Percentiles rank a stretch among this genome's conserved stretches.
Conservation (phyloP, 53 echinoderm and acorn worm species). For the Apostichopus leukothele region DNA sequence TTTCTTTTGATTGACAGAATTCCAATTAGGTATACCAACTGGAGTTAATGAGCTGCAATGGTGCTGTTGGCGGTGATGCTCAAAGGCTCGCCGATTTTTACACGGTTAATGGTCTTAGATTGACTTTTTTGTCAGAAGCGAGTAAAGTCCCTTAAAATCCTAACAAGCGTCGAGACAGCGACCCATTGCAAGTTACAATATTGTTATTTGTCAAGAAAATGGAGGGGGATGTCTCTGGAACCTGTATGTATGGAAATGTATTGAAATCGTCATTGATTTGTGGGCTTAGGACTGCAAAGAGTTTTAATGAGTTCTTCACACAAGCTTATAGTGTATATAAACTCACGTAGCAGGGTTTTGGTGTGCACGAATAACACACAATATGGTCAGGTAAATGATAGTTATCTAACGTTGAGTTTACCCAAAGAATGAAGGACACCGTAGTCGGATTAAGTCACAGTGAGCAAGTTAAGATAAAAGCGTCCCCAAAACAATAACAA, state of each 20-base stretch:
- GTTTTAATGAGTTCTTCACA: not conserved
- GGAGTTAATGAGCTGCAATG: conserved; percentile 43
- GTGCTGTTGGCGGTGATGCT: conserved; percentile 32
- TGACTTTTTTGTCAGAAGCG: not conserved
- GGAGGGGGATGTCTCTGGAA: not conserved
- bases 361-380: too few species aligned
- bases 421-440: too few species aligned
- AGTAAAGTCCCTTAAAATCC: conserved; percentile 4
- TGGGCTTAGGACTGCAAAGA: not conserved
- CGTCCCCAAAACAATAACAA: too few species aligned
- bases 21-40: conserved; percentile 45
- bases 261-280: not conserved
- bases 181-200: conserved; percentile 17
- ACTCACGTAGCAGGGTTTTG: too few species aligned
- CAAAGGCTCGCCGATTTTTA: conserved; percentile 37
- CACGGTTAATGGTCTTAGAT: conserved; percentile 40
- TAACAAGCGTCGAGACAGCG: conserved; percentile 24
- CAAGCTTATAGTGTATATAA: too few species aligned
- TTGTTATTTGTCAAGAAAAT: conserved; percentile 45
- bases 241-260: not conserved
- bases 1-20: conserved; percentile 23
- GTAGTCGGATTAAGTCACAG: too few species aligned
- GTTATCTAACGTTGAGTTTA: too few species aligned
- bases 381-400: too few species aligned
- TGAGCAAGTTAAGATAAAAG: too few species aligned